Percentiles rank a stretch among this genome's conserved stretches.
Conservation (phyloP, 2,888 invertebrate genomes). For the Holacanthella duospinosa region DNA sequence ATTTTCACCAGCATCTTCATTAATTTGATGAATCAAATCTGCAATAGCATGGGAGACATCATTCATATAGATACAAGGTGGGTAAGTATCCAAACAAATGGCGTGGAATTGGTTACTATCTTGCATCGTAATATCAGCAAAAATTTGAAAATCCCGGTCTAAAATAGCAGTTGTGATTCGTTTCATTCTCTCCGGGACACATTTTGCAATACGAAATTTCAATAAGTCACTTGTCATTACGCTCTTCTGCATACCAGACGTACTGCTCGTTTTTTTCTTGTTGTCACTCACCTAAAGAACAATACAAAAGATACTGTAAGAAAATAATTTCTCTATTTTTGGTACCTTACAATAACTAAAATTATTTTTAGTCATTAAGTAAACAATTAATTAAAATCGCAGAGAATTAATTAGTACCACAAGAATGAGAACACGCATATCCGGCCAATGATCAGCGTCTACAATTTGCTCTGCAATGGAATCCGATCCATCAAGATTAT, state of each 20-base stretch:
- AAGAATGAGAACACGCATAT: constrained; percentile 76
- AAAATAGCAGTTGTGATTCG: constrained; percentile 54
- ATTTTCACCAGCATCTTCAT: constrained; percentile 53
- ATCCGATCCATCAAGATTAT: constrained; percentile 55
- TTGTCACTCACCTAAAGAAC: constrained; percentile 53
- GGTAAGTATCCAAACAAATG: constrained; percentile 81
- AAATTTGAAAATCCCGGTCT: constrained; percentile 61
- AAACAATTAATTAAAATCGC: not conserved
- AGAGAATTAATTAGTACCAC: constrained; percentile 54
- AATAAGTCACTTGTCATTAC: constrained; percentile 73
- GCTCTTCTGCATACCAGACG: constrained; percentile 74
- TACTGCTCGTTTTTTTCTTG: constrained; percentile 74
- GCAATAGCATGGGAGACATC: constrained; percentile 72
- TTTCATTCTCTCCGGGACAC: constrained; percentile 61
- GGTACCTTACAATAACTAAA: not conserved
- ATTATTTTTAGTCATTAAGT: not conserved
- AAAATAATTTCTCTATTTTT: not conserved
- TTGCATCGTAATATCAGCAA: constrained; percentile 90
- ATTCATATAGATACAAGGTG: constrained; percentile 87
- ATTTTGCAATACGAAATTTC: constrained; percentile 56
- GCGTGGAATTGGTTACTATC: constrained; percentile 98
- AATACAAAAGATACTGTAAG: constrained; percentile 1
- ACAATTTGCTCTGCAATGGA: constrained; percentile 66
- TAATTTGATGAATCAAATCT: constrained; percentile 70
- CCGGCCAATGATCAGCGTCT: constrained; percentile 71